phyloP scores from a whole-genome alignment of 1,140 invertebrate genomes.

The Lysiphlebus fabarum region DNA sequence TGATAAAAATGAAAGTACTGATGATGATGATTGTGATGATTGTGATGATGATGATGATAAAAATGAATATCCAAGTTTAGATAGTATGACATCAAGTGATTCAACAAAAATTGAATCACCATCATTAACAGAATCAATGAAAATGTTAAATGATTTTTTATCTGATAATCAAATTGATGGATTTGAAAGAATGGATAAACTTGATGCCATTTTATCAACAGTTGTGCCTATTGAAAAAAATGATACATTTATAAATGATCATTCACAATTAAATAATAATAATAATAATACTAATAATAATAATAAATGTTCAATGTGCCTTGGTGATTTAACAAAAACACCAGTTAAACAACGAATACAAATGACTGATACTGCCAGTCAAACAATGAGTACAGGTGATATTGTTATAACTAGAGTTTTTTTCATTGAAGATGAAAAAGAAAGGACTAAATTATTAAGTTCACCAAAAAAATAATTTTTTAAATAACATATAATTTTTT shows the following conservation, averaged over 20 bases:
- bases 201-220: slow-evolving; percentile 79
- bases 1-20: slow-evolving; percentile 65
- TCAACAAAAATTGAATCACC: slow-evolving; percentile 71
- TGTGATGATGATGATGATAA: slow-evolving; percentile 57
- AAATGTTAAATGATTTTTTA: slow-evolving; percentile 81
- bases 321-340: slow-evolving; percentile 36
- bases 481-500: not conserved
- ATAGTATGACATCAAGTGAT: slow-evolving; percentile 72
- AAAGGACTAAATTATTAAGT: slow-evolving; percentile 46
- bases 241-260: slow-evolving; percentile 46
- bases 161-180: slow-evolving; percentile 80
- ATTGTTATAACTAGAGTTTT: slow-evolving; percentile 89
- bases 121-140: slow-evolving; percentile 88
- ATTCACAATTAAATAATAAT: slow-evolving; percentile 27
- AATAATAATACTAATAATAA: too few relatives aligned
- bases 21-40: slow-evolving; percentile 67
- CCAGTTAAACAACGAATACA: not conserved
- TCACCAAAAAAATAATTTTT: slow-evolving; percentile 43
- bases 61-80: slow-evolving; percentile 73
- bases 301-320: slow-evolving; percentile 57
- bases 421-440: slow-evolving; percentile 65
- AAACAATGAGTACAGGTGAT: slow-evolving; percentile 89
- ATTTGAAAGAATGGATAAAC: slow-evolving; percentile 80
- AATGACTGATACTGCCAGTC: slow-evolving; percentile 61
- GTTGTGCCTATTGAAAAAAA: slow-evolving; percentile 60